Base-by-base conservation (phyloP, 1,140 invertebrate genomes). In the Drosophila mayri region DNA sequence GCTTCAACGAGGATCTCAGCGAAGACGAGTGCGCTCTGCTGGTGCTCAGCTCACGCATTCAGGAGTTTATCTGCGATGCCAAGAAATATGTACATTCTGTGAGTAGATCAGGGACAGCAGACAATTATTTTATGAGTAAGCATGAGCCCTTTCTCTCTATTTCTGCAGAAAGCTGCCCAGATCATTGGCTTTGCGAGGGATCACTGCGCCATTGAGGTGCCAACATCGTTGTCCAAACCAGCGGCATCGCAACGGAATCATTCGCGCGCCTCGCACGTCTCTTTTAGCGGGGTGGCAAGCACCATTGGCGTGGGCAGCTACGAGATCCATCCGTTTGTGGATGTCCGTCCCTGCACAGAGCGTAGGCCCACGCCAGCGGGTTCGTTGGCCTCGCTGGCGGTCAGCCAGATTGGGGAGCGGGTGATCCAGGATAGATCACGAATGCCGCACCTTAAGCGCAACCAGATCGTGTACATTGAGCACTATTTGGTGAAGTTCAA, bases 401-500 rank as follows among this genome's bases (percentile, higher is more conserved):
- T 91, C 25, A 78, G 70, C 47, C 77, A 90, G 30, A 66, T 90
- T 9, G 79, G 79, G 1, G 90, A 91, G 18, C 77, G 81, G 16
- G 63, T 68, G 22, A 64, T 81, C 20, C 73, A 80, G 58, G 75
- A 84, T 22, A 80, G 81, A 43, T 60, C 74, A 12, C 64, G 74
- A 2, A 47, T 86, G 62, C 76, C 81, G 20, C 76, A 92, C 35
- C 28, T 91, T 40, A 71, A 70, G 22, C 87, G 90, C 30, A 79
- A 79, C 41, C 79, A 91, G 43, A 61, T 92, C 20, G 77, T 92
- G 6, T 92, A 90, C 38, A 90, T 92, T 8, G 91, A 92, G 41
- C 90, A 92, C 50, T 82, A 90, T 54, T 46, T 90, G 54, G 86
- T 92, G 16, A 92, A 92, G 68, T 92, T 92, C 25, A 92, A 92